These are phyloP conservation scores for Centruroides vittatus DNA, from an alignment of 1,140 invertebrate genomes.

Conservation along the genomic window DNA sequence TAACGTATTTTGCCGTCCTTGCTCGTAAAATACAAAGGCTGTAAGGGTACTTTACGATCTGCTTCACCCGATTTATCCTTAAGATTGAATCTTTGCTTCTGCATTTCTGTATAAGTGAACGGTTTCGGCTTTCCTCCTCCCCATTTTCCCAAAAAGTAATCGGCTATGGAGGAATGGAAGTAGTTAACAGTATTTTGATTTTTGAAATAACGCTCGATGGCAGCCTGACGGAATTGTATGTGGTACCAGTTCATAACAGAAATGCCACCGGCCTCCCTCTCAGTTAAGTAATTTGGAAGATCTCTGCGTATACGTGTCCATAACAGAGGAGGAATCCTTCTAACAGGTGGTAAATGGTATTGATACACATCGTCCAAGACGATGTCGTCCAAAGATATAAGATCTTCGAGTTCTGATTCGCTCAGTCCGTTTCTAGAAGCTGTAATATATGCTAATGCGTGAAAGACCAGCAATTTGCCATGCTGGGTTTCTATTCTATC, in stretches of 20 bases:
- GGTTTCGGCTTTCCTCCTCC: conserved; percentile 84
- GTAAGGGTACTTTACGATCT: conserved; percentile 88
- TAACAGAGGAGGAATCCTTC: conserved; percentile 82
- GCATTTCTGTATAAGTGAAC: conserved; percentile 94
- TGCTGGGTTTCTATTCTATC: conserved; percentile 83
- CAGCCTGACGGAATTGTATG: conserved; percentile 85
- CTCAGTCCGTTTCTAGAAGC: conserved; percentile 74
- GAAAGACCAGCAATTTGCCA: conserved; percentile 79
- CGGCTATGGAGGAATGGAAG: conserved; percentile 93
- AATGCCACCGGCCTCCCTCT: conserved; percentile 90
- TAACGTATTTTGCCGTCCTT: conserved; percentile 73
- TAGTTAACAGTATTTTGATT: conserved; percentile 92
- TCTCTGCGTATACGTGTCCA: conserved; percentile 94
- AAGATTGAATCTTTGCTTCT: conserved; percentile 54
- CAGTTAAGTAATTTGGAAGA: conserved; percentile 87
- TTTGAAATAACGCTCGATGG: conserved; percentile 88
- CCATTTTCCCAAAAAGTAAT: conserved; percentile 95
- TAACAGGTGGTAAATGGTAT: conserved; percentile 88
- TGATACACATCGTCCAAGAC: conserved; percentile 94
- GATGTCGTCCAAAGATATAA: conserved; percentile 86
- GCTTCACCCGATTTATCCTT: conserved; percentile 80
- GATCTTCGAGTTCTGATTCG: conserved; percentile 84
- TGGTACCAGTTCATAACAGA: conserved; percentile 98
- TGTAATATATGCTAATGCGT: conserved; percentile 87
- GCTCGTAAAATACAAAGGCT: conserved; percentile 81